Conservation (phyloP, 2,797 vertebrate genomes). For the Anguilla pacifica region DNA sequence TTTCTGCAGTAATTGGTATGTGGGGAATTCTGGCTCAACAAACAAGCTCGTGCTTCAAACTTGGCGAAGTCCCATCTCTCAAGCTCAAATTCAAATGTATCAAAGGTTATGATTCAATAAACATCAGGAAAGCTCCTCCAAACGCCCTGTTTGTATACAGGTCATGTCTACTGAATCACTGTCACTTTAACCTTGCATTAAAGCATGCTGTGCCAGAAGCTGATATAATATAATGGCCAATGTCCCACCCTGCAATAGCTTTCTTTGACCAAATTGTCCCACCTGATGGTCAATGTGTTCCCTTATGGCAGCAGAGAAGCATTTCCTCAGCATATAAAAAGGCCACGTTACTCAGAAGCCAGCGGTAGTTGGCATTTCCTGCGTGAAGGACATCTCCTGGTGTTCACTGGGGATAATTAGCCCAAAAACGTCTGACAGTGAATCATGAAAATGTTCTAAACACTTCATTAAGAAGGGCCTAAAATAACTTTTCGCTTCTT, state of each 20-base stretch:
- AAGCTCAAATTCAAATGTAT: background rate
- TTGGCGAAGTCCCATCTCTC: background rate
- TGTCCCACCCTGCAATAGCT: background rate
- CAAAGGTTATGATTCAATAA: background rate
- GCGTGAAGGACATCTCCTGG: slow-evolving; percentile 17
- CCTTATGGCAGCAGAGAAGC: background rate
- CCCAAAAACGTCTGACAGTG: slow-evolving; percentile 23
- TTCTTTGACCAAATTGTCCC: background rate
- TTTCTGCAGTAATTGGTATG: background rate
- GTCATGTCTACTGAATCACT: background rate
- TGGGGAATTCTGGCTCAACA: background rate
- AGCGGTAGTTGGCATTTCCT: background rate
- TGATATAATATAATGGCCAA: background rate
- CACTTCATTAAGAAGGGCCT: slow-evolving; percentile 10
- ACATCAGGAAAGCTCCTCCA: background rate
- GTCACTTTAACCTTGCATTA: background rate
- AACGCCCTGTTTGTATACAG: background rate
- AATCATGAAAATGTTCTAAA: slow-evolving; percentile 23
- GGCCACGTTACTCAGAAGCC: background rate
- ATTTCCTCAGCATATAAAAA: background rate
- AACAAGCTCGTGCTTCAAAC: background rate
- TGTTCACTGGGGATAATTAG: slow-evolving; percentile 20
- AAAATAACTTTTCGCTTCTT: slow-evolving; percentile 5
- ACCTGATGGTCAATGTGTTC: background rate
- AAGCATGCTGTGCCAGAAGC: background rate